A percentile compares a stretch with the other conserved stretches of the same genome.
Conservation (phyloP, 1,140 invertebrate species). For the Hermetia illucens region DNA sequence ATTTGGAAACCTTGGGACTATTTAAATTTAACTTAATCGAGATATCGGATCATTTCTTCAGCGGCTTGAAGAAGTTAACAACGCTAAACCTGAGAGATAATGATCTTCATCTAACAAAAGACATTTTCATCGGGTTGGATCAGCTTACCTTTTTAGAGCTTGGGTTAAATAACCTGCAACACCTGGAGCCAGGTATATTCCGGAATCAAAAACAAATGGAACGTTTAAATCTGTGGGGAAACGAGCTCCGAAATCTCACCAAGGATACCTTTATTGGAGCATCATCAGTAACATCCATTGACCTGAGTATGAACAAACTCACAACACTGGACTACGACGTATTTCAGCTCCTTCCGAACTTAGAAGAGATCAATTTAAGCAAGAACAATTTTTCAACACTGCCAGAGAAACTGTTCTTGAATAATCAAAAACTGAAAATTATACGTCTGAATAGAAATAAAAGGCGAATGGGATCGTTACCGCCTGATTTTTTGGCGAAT, state of each 20-base stretch:
- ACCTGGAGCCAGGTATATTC: conserved; percentile 34
- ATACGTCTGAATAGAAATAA: conserved; percentile 34
- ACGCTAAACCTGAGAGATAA: conserved; percentile 39
- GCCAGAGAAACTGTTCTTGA: conserved; percentile 35
- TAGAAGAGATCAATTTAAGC: conserved; percentile 36
- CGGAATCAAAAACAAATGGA: too few relatives aligned
- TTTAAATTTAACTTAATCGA: too few relatives aligned
- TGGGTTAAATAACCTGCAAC: conserved; percentile 36
- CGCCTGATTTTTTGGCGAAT: conserved; percentile 34
- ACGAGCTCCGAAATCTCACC: conserved; percentile 36
- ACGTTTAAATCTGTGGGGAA: conserved; percentile 39
- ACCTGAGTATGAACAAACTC: too few relatives aligned
- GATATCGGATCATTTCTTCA: conserved; percentile 37
- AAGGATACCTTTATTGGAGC: conserved; percentile 36
- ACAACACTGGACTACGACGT: too few relatives aligned
- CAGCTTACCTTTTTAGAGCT: conserved; percentile 39
- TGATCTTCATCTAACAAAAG: conserved; percentile 35
- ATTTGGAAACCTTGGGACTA: too few relatives aligned
- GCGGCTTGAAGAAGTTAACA: conserved; percentile 35
- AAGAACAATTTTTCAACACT: too few relatives aligned
- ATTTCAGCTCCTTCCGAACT: too few relatives aligned
- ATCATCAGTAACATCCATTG: too few relatives aligned
- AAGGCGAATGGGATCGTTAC: too few relatives aligned
- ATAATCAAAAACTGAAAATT: conserved; percentile 32
- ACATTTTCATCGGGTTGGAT: conserved; percentile 34